Conservation (phyloP, 2,888 invertebrate species). For the Xylocampa areola region DNA sequence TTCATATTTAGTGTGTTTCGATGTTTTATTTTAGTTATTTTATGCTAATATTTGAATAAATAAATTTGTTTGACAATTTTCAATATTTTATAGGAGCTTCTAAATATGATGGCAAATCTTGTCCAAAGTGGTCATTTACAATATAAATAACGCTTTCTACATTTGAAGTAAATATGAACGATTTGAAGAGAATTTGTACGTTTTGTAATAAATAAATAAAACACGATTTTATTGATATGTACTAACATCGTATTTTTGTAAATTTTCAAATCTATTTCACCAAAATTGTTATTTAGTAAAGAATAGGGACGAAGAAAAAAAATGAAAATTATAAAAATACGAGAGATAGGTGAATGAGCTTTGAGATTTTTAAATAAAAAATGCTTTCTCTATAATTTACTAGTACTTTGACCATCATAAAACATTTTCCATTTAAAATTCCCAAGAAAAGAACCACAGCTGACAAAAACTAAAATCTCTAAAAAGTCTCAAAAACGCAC, state of each 20-base stretch:
- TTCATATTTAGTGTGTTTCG: slow-evolving; percentile 25
- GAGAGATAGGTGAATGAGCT: slow-evolving; percentile 25
- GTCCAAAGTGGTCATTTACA: slow-evolving; percentile 60
- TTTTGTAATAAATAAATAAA: slow-evolving; percentile 54
- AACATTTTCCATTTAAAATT: slow-evolving; percentile 20
- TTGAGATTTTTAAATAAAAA: slow-evolving; percentile 24
- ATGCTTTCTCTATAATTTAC: not conserved
- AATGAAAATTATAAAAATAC: slow-evolving; percentile 54
- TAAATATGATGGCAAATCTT: slow-evolving; percentile 65
- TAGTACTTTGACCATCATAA: not conserved
- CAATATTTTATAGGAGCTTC: slow-evolving; percentile 32
- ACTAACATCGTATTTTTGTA: slow-evolving; percentile 67
- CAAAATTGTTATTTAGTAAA: slow-evolving; percentile 42
- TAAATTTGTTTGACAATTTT: slow-evolving; percentile 20
- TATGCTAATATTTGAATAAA: slow-evolving; percentile 34
- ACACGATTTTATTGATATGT: slow-evolving; percentile 70
- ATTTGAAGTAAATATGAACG: slow-evolving; percentile 53
- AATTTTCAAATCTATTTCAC: slow-evolving; percentile 58
- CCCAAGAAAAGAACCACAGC: not conserved
- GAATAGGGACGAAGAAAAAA: slow-evolving; percentile 50
- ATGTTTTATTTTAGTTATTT: slow-evolving; percentile 11
- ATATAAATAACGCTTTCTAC: slow-evolving; percentile 51
- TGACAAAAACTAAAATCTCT: not conserved
- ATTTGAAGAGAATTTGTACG: slow-evolving; percentile 65
- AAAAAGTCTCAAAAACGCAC: slow-evolving; percentile 50